These are phyloP conservation scores for Lota lota DNA, from an alignment of 2,113 vertebrate species.

Conservation along the genomic window DNA sequence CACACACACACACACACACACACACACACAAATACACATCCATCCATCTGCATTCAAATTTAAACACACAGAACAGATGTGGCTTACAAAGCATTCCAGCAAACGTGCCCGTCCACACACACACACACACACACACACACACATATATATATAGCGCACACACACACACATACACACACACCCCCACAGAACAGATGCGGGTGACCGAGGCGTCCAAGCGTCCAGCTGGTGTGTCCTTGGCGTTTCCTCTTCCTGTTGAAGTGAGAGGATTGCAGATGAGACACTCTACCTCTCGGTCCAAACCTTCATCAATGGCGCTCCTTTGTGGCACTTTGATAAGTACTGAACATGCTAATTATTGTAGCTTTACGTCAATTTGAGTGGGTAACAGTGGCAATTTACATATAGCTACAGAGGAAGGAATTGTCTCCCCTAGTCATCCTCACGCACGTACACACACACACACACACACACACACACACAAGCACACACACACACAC, in stretches of 20 bases:
- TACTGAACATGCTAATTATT: neutral
- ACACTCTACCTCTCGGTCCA: neutral
- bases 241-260: slow-evolving; percentile 33
- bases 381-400: too few relatives aligned
- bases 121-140: neutral
- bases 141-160: neutral
- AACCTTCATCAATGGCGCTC: neutral
- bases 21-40: neutral
- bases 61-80: neutral
- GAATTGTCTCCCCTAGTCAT: neutral
- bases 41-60: neutral
- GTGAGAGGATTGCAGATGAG: slow-evolving; percentile 23
- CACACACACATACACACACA: slow-evolving; percentile 6
- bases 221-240: slow-evolving; percentile 21
- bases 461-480: too few relatives aligned
- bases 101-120: neutral
- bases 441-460: neutral
- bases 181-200: slow-evolving; percentile 8
- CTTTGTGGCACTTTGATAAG: neutral
- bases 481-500: too few relatives aligned
- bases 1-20: neutral
- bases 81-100: neutral
- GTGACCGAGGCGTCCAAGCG: slow-evolving; percentile 22
- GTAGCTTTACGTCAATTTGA: too few relatives aligned
- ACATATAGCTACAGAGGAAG: too few relatives aligned